These are phyloP conservation scores for Timema podura DNA, from an alignment of 2,888 invertebrate species.

Conservation along the genomic window DNA sequence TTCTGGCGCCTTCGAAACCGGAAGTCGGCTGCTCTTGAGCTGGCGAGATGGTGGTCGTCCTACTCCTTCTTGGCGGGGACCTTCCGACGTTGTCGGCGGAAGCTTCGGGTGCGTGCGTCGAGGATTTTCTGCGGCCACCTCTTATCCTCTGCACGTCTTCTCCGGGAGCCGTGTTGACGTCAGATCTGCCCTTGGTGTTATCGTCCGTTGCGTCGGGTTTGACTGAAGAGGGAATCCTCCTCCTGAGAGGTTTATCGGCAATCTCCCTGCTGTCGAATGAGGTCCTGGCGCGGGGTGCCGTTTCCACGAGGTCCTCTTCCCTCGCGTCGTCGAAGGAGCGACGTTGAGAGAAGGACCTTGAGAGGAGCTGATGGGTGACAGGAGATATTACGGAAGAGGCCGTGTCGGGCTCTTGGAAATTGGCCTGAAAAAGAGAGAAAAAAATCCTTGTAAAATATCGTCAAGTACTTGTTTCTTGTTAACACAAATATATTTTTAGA, in stretches of 20 bases:
- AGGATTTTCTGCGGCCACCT: not conserved
- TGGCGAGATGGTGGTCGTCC: too few species aligned
- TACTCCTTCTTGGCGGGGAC: not conserved
- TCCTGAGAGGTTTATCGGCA: not conserved
- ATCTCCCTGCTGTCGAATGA: not conserved
- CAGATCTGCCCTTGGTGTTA: not conserved
- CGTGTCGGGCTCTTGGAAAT: not conserved
- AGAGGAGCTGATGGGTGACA: not conserved
- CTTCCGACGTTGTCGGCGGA: not conserved
- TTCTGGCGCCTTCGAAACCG: not conserved
- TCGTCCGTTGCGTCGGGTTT: not conserved
- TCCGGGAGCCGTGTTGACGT: not conserved
- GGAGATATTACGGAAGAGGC: not conserved
- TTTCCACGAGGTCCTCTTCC: constrained; percentile 8
- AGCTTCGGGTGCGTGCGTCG: not conserved
- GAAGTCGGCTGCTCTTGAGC: too few species aligned
- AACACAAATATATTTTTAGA: too few species aligned
- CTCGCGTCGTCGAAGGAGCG: not conserved
- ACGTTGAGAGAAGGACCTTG: not conserved
- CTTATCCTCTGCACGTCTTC: not conserved
- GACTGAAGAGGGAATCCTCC: not conserved
- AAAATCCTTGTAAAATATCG: too few species aligned
- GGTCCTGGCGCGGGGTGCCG: not conserved
- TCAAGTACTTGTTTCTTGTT: too few species aligned
- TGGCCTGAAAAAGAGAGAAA: too few species aligned